Base-by-base conservation (phyloP, 2,797 vertebrate species). In the Amblyopsis hoosieri region DNA sequence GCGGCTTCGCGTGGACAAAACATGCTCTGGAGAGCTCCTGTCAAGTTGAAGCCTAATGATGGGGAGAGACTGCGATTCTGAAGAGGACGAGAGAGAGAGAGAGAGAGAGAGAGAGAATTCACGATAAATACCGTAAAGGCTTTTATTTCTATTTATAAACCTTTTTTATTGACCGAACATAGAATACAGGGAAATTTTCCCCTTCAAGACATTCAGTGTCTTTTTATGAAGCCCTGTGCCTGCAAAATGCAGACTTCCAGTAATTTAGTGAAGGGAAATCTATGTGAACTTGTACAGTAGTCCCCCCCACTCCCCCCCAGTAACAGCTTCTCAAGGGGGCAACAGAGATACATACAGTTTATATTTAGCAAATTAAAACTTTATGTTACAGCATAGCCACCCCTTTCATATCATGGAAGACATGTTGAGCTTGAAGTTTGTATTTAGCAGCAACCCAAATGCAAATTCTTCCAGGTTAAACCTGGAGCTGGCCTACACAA, bases 171-270 rank as follows among this genome's bases (percentile, higher is more conserved):
- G 85, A 67, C 74, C 84, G 78, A 85, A 82, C 80, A 23, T 23
- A 86, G 89, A 91, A 91, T 89, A 83, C 61, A 80, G 84, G 78
- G 83, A 80, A 74, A 89, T 90, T 82, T 71, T 67, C 4, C 46
- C 76, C 72, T 87, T 89, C 75, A 83, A 83, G 79, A 75, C 72
- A 57, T 51, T 46, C 47, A 46, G 64, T 19, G 60, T 70, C 66
- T 65, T 76, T 79, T 85, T 71, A 74, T 77, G 85, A 76, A 78
- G 72, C 62, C 2, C 8, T 2, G 33, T 1, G 23, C 70, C 49
- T 71, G 68, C 54, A 72, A 67, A 76, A 74, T 64, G 46, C 67
- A 13, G 13, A 11, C 6, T 60, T 78, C 57, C 54, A 60, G 69
- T 64, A 69, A 46, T 79, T 81, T 67, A 71, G 60, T 3, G 1